phyloP scores from a whole-genome alignment of 53 echinoderm and acorn worm genomes.

The Holothuria scabra region DNA sequence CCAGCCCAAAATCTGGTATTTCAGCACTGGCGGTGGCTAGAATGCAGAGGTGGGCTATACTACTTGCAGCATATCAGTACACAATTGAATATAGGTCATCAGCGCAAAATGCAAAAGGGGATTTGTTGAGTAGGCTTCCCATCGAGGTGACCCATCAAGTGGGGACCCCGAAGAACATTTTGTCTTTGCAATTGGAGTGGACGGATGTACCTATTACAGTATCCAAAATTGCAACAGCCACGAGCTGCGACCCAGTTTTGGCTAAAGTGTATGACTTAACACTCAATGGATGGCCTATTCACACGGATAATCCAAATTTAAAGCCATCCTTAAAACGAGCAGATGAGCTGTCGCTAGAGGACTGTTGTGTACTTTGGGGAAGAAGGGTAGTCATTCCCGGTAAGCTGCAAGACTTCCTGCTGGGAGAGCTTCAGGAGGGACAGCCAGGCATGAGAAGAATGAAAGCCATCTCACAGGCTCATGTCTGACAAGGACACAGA shows the following conservation, averaged over 20 bases:
- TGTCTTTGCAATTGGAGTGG: too few species aligned
- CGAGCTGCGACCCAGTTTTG: background rate
- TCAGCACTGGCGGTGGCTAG: background rate
- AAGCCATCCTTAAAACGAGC: too few species aligned
- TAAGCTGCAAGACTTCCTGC: background rate
- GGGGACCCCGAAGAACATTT: background rate
- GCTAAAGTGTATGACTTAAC: background rate
- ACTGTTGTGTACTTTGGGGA: background rate
- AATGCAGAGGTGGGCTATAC: background rate
- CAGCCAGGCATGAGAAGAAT: background rate
- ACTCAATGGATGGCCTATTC: too few species aligned
- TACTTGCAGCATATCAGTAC: background rate
- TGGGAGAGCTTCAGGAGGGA: background rate
- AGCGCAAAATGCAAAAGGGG: background rate
- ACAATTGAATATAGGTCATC: slow-evolving; percentile 1
- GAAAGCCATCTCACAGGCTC: background rate
- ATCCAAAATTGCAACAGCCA: background rate
- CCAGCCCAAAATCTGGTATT: background rate
- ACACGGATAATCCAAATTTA: too few species aligned
- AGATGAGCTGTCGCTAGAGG: too few species aligned
- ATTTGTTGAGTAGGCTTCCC: background rate
- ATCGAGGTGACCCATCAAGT: background rate
- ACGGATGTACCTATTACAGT: background rate
- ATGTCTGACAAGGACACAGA: background rate
- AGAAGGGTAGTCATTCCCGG: background rate